Evolutionary conservation across 2,113 vertebrate species (phyloP).

Genomic region (Hemiprocne comata): DNA sequence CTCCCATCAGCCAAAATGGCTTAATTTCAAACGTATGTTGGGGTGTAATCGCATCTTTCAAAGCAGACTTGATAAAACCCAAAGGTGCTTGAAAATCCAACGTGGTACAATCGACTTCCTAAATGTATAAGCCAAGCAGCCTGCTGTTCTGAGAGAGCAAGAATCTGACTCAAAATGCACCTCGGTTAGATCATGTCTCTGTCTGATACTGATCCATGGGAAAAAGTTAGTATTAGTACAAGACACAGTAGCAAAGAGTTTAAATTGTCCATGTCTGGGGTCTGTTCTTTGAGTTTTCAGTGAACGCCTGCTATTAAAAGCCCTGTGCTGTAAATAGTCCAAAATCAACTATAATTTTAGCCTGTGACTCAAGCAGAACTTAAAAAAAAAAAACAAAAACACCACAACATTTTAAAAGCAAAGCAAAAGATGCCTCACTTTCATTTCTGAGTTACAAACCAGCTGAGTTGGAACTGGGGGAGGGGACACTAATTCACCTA

Average conservation of each 20-base stretch:
- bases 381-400: background rate
- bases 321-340: conserved; percentile 32
- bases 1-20: background rate
- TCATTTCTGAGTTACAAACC: conserved; percentile 13
- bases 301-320: conserved; percentile 17
- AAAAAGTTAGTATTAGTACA: conserved; percentile 28
- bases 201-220: conserved; percentile 48
- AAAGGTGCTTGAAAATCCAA: background rate
- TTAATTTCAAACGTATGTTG: background rate
- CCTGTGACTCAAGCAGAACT: conserved; percentile 6
- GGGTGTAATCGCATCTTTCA: background rate
- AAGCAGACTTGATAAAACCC: background rate
- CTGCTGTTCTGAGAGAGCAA: background rate
- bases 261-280: conserved; percentile 32
- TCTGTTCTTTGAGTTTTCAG: conserved; percentile 4
- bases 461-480: background rate
- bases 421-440: conserved; percentile 29
- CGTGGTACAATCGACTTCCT: background rate
- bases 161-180: background rate
- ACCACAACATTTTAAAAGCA: background rate
- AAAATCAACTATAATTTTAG: conserved; percentile 46
- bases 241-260: background rate
- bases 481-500: background rate
- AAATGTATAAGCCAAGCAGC: background rate
- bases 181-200: conserved; percentile 28